Base-by-base conservation (phyloP, 2,113 vertebrate species). In the Oostethus manadensis region DNA sequence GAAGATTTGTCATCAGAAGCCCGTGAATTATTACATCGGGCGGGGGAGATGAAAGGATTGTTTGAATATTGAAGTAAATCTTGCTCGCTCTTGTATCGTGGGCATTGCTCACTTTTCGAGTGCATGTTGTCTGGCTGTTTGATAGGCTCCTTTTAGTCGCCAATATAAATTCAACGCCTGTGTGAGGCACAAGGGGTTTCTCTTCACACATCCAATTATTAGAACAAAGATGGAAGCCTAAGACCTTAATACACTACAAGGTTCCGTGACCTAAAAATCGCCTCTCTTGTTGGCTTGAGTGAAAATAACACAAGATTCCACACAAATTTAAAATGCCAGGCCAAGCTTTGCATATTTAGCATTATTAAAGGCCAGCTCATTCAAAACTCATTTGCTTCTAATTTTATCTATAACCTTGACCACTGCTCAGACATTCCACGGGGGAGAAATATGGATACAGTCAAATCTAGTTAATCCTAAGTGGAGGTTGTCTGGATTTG, bases 391-490 rank as follows among this genome's bases (percentile, higher is more conserved):
- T 85, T 84, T 84, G 66, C 67, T 80, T 85, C 83, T 83, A 84
- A 84, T 80, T 84, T 81, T 85, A 81, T 84, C 83, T 81, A 65
- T 80, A 85, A 87, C 85, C 85, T 84, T 85, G 83, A 85, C 85
- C 78, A 78, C 58, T 61, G 80, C 66, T 56, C 73, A 77, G 73
- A 70, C 78, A 73, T 84, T 83, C 70, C 80, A 72, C 73, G 64
- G 56, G 53, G 69, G 60, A 74, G 74, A 69, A 84, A 77, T 79
- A 79, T 76, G 73, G 79, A 84, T 80, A 74, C 71, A 80, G 78
- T 80, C 64, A 81, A 84, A 83, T 84, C 71, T 78, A 57, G 64
- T 71, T 80, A 74, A 84, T 84, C 83, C 78, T 80, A 81, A 87
- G 81, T 80, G 71, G 78, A 73, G 74, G 68, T 56, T 79, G 79